Evolutionary conservation across 2,113 vertebrate genomes (phyloP), one percentile per base, ranked within the genome.

Genomic region (Crotophaga sulcirostris): DNA sequence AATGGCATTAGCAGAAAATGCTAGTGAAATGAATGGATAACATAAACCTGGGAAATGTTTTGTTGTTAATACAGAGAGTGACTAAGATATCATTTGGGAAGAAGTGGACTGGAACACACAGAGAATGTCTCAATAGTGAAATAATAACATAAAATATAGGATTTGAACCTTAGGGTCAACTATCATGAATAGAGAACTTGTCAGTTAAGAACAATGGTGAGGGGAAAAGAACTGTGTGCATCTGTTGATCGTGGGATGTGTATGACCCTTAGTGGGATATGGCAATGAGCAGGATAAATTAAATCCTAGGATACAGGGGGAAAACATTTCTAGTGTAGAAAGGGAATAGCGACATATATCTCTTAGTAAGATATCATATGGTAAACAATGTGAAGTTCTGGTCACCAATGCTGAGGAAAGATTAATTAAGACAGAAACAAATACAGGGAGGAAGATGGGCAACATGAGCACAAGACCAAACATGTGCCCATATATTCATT

Each of bases 361-460:
- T 90, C 4, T 0, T 7, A 93, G 54, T 47, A 72, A 93, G 75
- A 69, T 45, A 21, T 36, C 62, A 80, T 83, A 75, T 80, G 69
- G 70, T 58, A 92, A 85, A 67, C n/a, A 26, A 40, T 9, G 15
- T 28, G n/a, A 85, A 66, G 45, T 73, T 88, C 58, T 88, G 51
- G 16, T 54, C 66, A 63, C 29, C 11, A 24, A 63, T 1, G 0
- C 49, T 7, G 4, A 51, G 59, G 55, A 76, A 59, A 85, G 75
- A 91, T 78, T 85, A 76, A 83, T 60, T 85, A 85, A 87, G 82
- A 83, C 38, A 85, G 92, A 89, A 94, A 67, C 7, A 87, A 70
- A 84, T 42, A 19, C 19, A 17, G 18, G 16, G 38, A 85, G 24
- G 47, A 78, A 72, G 36, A 52, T 2, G 44, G 74, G 44, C 56